Evolutionary conservation across 2,888 invertebrate species (phyloP).

Genomic region (Rotaria socialis): DNA sequence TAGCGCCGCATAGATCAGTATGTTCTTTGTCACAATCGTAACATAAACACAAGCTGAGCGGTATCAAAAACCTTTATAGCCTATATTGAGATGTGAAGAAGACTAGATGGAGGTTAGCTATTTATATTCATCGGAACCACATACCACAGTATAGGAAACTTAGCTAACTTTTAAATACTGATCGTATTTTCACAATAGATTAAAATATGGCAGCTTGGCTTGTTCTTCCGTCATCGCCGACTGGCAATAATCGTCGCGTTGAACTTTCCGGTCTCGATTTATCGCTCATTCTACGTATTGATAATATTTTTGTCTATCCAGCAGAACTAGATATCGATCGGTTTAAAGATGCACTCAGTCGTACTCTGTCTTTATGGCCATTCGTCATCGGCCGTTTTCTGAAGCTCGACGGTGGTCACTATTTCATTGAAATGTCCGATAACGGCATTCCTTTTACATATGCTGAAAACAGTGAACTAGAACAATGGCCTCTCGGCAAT

Average conservation of each 20-base stretch:
- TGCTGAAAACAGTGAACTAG: not conserved
- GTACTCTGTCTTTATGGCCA: not conserved
- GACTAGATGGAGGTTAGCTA: no score
- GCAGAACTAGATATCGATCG: not conserved
- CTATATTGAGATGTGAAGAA: no score
- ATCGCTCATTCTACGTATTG: not conserved
- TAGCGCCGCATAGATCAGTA: no score
- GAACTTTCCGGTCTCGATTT: not conserved
- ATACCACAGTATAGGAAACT: no score
- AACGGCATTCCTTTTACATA: not conserved
- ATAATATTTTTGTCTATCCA: constrained; percentile 1
- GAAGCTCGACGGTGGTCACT: not conserved
- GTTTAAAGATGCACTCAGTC: not conserved
- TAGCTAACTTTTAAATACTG: not conserved
- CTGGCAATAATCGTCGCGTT: not conserved
- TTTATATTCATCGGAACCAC: no score
- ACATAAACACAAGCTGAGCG: no score
- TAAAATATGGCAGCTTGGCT: not conserved
- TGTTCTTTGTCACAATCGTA: no score
- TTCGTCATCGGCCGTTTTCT: not conserved
- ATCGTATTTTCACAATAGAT: not conserved
- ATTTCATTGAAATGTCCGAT: not conserved
- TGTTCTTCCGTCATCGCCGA: not conserved
- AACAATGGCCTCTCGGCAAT: not conserved
- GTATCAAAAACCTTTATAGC: no score